These are phyloP conservation scores for Trilocha varians DNA, from an alignment of 2,888 invertebrate species.

Conservation along the genomic window DNA sequence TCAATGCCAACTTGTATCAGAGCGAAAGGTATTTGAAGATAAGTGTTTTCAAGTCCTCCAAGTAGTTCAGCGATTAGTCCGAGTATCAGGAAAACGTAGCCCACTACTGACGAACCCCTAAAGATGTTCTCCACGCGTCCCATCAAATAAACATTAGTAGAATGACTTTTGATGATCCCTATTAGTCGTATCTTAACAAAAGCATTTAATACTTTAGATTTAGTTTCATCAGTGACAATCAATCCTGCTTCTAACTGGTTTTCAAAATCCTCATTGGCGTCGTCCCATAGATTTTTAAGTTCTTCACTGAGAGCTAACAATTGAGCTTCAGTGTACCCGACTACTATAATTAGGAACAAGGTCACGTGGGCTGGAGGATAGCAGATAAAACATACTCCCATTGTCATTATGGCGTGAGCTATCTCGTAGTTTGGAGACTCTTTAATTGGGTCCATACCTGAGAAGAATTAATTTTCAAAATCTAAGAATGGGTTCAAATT, in stretches of 20 bases:
- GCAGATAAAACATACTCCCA: constrained; percentile 20
- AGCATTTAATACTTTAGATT: constrained; percentile 13
- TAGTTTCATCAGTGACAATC: not conserved
- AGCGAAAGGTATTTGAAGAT: constrained; percentile 31
- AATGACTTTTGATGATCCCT: constrained; percentile 22
- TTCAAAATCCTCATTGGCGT: constrained; percentile 23
- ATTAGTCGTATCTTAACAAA: constrained; percentile 17
- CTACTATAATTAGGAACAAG: constrained; percentile 30
- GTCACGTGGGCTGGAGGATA: constrained; percentile 33
- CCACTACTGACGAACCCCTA: constrained; percentile 25
- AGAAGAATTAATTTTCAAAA: not conserved
- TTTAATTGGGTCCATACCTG: constrained; percentile 42
- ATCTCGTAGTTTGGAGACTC: constrained; percentile 43
- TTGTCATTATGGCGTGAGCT: constrained; percentile 16
- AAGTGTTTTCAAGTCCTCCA: constrained; percentile 36
- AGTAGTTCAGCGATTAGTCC: constrained; percentile 28
- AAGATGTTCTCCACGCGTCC: constrained; percentile 24
- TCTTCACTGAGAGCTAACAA: constrained; percentile 38
- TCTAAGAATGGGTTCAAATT: not conserved
- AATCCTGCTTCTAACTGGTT: constrained; percentile 11
- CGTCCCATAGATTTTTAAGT: constrained; percentile 31
- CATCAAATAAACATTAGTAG: constrained; percentile 19
- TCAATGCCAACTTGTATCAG: constrained; percentile 33
- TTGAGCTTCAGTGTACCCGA: constrained; percentile 43
- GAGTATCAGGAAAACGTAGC: constrained; percentile 24